Evolutionary conservation across 2,888 invertebrate genomes (phyloP), one percentile per base, ranked within the genome.

Genomic region (Luperina testacea): DNA sequence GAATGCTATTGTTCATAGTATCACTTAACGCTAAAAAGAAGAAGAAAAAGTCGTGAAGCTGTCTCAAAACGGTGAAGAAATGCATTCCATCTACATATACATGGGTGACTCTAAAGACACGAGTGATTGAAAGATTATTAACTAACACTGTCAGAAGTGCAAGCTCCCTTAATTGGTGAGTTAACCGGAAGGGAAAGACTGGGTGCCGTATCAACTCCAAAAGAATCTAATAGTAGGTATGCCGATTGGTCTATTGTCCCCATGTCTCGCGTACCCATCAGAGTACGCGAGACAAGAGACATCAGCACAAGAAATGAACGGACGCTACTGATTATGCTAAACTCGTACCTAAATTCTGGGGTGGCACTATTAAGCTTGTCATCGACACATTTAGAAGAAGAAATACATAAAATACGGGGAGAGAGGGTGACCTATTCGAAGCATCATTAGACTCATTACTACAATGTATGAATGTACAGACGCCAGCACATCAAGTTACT

Each of bases 361-460:
- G 57, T n/a, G 15, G 4, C 4, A n/a, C 6, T 48, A 20, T 59
- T 38, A n/a, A 38, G 48, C 48, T 77, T 32, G 1, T 1, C 59
- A 75, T 77, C 45, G 57, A 48, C n/a, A 32, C 20, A 59, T n/a
- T 59, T 32, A 77, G 15, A 32, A 48, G n/a, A 48, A 61, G 17
- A 71, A 42, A 65, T 9, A 45, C 9, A 61, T 77, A 61, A n/a
- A 45, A 32, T 42, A 65, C 7, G 24, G 45, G 7, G 2, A 17
- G 59, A 61, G 24, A 57, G 17, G 27, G 20, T 64, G 48, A 38
- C 68, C 71, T 77, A 84, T 72, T 42, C 42, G 15, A 77, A 80
- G 51, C 64, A 72, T 75, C 88, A 81, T 87, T 76, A 87, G 67
- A 71, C 75, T 81, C 77, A 80, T 77, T 81, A 87, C 74, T 72